phyloP scores from a whole-genome alignment of 1,140 invertebrate genomes.

The Colletes gigas region DNA sequence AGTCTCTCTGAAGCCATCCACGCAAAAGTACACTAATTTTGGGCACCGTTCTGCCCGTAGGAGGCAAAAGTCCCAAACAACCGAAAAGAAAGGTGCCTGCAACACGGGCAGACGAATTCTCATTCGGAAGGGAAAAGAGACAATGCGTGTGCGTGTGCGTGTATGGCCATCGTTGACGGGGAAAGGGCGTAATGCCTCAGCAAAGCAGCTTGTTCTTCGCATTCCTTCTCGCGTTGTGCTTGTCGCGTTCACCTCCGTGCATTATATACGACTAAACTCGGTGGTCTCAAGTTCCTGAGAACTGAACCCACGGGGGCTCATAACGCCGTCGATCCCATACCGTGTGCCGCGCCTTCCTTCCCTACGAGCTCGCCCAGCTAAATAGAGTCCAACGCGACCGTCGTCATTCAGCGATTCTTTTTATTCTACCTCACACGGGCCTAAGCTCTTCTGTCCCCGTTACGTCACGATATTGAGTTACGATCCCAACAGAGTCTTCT shows the following conservation, averaged over 20 bases:
- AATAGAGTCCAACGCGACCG: constrained; percentile 28
- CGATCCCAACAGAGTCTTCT: background rate
- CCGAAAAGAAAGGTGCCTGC: constrained; percentile 35
- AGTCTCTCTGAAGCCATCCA: too few relatives aligned
- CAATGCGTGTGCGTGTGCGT: background rate
- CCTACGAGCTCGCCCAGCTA: constrained; percentile 20
- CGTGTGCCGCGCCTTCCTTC: constrained; percentile 54
- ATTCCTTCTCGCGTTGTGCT: constrained; percentile 47
- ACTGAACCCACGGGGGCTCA: constrained; percentile 50
- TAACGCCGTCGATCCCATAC: constrained; percentile 52
- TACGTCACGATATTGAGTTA: constrained; percentile 28
- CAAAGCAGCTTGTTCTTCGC: constrained; percentile 44
- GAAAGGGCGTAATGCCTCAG: constrained; percentile 36
- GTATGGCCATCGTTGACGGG: background rate
- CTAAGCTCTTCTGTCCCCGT: background rate
- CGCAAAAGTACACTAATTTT: too few relatives aligned
- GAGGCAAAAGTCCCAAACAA: constrained; percentile 7
- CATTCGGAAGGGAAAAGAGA: constrained; percentile 20
- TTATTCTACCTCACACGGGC: constrained; percentile 2
- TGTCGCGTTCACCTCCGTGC: constrained; percentile 53
- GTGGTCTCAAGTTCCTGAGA: constrained; percentile 66
- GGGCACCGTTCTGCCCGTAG: too few relatives aligned
- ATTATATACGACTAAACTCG: constrained; percentile 63
- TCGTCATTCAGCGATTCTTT: constrained; percentile 22
- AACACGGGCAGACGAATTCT: constrained; percentile 13